Evolutionary conservation across 2,797 vertebrate genomes (phyloP).

Genomic region (Oryzias dopingdopingensis): DNA sequence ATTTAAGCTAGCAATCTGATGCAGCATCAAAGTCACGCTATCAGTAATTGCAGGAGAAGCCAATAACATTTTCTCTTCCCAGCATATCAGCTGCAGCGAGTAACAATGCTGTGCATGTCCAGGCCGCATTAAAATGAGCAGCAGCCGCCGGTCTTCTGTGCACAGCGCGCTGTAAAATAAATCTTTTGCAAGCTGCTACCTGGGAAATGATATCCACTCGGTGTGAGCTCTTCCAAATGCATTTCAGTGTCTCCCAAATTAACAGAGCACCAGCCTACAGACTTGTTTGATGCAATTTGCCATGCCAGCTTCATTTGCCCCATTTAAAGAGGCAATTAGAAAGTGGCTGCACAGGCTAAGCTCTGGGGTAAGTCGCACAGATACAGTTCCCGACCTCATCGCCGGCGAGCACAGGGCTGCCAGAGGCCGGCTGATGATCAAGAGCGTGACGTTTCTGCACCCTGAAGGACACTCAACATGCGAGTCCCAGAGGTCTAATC

Average conservation of each 20-base stretch:
- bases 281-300: constrained; percentile 72
- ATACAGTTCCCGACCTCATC: constrained; percentile 58
- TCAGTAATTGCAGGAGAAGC: constrained; percentile 36
- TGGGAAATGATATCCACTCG: constrained; percentile 62
- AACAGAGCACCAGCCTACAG: constrained; percentile 56
- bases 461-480: constrained; percentile 61
- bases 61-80: constrained; percentile 2
- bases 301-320: constrained; percentile 74
- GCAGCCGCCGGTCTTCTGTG: constrained; percentile 24
- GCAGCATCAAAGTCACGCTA: constrained; percentile 27
- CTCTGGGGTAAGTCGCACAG: constrained; percentile 69
- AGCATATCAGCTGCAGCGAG: constrained; percentile 11
- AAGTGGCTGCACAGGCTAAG: constrained; percentile 53
- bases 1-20: constrained; percentile 43
- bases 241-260: constrained; percentile 61
- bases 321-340: constrained; percentile 70
- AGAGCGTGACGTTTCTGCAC: constrained; percentile 49
- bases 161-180: constrained; percentile 40
- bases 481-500: constrained; percentile 55
- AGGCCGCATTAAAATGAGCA: constrained; percentile 40
- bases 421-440: constrained; percentile 58
- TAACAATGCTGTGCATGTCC: constrained; percentile 13
- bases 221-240: constrained; percentile 43
- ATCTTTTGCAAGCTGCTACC: constrained; percentile 55
- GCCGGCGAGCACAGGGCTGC: constrained; percentile 31